These are phyloP conservation scores for Otus sunia DNA, from an alignment of 2,113 vertebrate genomes.

Conservation along the genomic window DNA sequence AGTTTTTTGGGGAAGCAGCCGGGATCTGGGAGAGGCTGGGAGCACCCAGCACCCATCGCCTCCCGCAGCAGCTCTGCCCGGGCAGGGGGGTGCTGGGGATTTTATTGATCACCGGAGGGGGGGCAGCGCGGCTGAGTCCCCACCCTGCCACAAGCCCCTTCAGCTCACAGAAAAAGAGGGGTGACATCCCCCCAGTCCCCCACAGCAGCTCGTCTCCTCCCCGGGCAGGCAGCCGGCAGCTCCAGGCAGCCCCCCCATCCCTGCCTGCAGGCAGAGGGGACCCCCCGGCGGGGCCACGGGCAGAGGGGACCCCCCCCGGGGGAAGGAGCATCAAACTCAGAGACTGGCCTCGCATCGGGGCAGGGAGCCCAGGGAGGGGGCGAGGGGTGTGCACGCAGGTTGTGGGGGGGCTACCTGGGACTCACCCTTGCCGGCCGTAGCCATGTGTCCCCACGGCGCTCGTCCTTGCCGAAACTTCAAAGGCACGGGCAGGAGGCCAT, in stretches of 20 bases:
- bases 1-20: background rate
- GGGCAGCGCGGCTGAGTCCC: background rate
- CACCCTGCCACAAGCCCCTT: background rate
- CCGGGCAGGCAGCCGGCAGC: background rate
- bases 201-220: background rate
- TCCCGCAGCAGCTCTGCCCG: background rate
- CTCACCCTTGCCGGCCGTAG: background rate
- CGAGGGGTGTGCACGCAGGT: background rate
- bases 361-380: background rate
- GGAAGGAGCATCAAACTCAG: background rate
- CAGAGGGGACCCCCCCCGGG: background rate
- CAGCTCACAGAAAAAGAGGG: no score
- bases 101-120: fast-evolving
- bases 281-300: background rate
- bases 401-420: background rate
- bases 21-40: fast-evolving
- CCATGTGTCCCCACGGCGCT: background rate
- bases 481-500: background rate
- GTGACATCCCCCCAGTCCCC: no score
- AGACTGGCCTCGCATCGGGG: background rate
- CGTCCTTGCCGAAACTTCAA: background rate
- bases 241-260: no score
- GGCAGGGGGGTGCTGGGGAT: no score
- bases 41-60: fast-evolving
- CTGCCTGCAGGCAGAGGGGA: background rate